Base-by-base conservation (phyloP, 1,140 invertebrate species). In the Monochamus saltuarius region DNA sequence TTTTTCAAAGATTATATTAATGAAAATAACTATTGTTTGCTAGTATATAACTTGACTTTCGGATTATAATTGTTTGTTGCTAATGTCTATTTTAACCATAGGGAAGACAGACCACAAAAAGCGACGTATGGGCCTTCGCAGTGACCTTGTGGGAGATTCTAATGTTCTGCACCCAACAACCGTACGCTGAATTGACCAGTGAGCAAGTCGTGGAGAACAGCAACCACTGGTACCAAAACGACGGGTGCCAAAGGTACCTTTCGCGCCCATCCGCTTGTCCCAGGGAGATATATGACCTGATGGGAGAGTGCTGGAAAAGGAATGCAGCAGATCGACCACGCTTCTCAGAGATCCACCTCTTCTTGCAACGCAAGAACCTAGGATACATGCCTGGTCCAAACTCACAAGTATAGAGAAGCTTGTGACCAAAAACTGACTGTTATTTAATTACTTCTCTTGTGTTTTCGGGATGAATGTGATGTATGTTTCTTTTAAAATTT, bases 271-370 rank as follows among this genome's bases (percentile, higher is more conserved):
- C 89, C 58, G 87, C 90, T 64, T 95, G 93, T 77, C 90, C 91
- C 9, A 86, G 91, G 61, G 92, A 95, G 76, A 90, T 96, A 59
- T 96, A 93, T 78, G 93, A 95, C 76, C 78, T 98, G 61, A 96
- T 97, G 91, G 83, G 88, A 60, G 92, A 95, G 73, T 97, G 94
- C 75, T 98, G 95, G 95, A 91, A 94, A 70, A 82, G 90, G 19
- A 89, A 92, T 69, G 90, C 91, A 47, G 76, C 82, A 6, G 88
- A 89, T 71, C 82, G 94, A n/a, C 94, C 94, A 13, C 89, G 88
- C 59, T 97, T 97, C 79, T 82, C 88, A 58, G 92, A 96, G 78
- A 92, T 97, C 59, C 90, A 94, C 75, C 83, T 94, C 72, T 96
- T 95, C 79, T 82, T 97, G 40, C 91, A 95, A 73, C 83, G 92